Evolutionary conservation across 2,888 invertebrate species (phyloP).

Genomic region (Yponomeuta sedellus): DNA sequence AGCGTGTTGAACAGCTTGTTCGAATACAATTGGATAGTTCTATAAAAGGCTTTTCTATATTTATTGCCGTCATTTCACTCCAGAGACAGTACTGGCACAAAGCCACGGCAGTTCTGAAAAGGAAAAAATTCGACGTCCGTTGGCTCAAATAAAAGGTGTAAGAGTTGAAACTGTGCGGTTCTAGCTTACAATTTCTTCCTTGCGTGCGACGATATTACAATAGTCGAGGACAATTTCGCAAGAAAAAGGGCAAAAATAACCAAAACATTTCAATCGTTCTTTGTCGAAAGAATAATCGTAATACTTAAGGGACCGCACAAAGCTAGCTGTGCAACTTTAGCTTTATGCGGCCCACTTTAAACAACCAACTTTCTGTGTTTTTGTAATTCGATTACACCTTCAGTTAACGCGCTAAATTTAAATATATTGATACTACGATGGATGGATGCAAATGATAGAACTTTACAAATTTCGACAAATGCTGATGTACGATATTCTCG

Average conservation of each 20-base stretch:
- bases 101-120: conserved; percentile 52
- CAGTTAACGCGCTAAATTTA: too few species aligned
- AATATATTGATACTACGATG: too few species aligned
- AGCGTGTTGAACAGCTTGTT: conserved; percentile 34
- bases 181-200: conserved; percentile 35
- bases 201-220: conserved; percentile 34
- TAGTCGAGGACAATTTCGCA: conserved; percentile 22
- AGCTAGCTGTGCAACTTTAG: too few species aligned
- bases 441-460: too few species aligned
- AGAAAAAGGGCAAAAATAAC: background rate
- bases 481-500: too few species aligned
- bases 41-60: conserved; percentile 50
- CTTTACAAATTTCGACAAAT: too few species aligned
- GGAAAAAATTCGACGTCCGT: conserved; percentile 44
- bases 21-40: conserved; percentile 42
- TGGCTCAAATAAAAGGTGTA: conserved; percentile 54
- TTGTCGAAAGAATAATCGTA: background rate
- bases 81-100: conserved; percentile 56
- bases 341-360: too few species aligned
- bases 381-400: too few species aligned
- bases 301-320: background rate
- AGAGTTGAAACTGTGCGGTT: conserved; percentile 51
- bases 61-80: conserved; percentile 62
- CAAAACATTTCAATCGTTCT: background rate
- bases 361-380: too few species aligned